phyloP scores from a whole-genome alignment of 1,140 invertebrate species.

The Trichogramma pretiosum region DNA sequence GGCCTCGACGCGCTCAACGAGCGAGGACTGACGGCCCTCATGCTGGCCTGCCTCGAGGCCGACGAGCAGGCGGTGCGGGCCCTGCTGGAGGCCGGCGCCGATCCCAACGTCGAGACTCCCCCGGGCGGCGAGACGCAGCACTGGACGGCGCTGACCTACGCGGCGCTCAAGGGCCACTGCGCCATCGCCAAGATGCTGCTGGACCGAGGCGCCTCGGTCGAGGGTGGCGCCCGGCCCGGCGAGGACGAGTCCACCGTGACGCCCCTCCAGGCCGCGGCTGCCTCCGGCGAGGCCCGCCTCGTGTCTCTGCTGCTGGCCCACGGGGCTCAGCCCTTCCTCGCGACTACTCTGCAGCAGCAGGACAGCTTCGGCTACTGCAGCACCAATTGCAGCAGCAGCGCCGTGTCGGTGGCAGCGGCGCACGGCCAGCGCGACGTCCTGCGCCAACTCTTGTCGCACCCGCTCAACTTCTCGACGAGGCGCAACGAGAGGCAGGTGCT shows the following conservation, averaged over 20 bases:
- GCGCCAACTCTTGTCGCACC: conserved; percentile 70
- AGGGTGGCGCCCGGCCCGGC: conserved; percentile 69
- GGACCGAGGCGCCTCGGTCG: conserved; percentile 72
- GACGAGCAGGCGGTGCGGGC: conserved; percentile 66
- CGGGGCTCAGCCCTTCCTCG: conserved; percentile 78
- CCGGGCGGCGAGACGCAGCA: conserved; percentile 63
- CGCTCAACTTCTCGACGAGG: conserved; percentile 53
- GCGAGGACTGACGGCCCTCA: conserved; percentile 68
- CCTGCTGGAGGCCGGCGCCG: conserved; percentile 68
- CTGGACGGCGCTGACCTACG: conserved; percentile 69
- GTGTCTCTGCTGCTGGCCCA: conserved; percentile 69
- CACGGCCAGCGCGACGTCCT: conserved; percentile 72
- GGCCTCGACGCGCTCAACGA: conserved; percentile 72
- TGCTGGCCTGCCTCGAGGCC: conserved; percentile 70
- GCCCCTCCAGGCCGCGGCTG: conserved; percentile 75
- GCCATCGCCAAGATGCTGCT: conserved; percentile 55
- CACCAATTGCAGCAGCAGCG: conserved; percentile 40
- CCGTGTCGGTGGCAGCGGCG: conserved; percentile 77
- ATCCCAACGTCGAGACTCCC: conserved; percentile 65
- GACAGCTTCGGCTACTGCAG: conserved; percentile 28
- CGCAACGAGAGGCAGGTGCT: conserved; percentile 64
- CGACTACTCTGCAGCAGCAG: conserved; percentile 74
- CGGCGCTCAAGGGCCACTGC: conserved; percentile 52
- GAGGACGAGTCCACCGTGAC: conserved; percentile 81
- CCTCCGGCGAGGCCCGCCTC: conserved; percentile 71